These are phyloP conservation scores for Liodrosophila aerea DNA, from an alignment of 2,888 invertebrate species.

Conservation along the genomic window DNA sequence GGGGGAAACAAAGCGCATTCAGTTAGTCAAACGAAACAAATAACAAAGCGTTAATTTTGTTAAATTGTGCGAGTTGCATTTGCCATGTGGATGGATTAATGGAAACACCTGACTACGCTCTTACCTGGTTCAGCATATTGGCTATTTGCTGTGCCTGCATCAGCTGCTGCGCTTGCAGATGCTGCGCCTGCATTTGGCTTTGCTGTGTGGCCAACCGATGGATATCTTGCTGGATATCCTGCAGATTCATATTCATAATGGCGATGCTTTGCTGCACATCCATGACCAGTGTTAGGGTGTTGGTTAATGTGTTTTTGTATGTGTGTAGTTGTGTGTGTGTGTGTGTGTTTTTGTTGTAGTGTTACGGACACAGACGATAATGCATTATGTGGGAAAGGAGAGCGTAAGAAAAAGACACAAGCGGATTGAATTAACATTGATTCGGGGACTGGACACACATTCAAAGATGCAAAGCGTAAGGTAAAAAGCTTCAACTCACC, in stretches of 20 bases:
- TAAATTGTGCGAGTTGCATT: slow-evolving; percentile 18
- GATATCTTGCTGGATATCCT: slow-evolving; percentile 97
- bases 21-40: slow-evolving; percentile 21
- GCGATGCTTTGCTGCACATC: slow-evolving; percentile 83
- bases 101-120: slow-evolving; percentile 8
- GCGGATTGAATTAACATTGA: slow-evolving; percentile 54
- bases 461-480: slow-evolving; percentile 13
- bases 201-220: slow-evolving; percentile 93
- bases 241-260: slow-evolving; percentile 93
- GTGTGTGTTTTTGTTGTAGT: slow-evolving; percentile 38
- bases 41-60: slow-evolving; percentile 14
- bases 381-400: slow-evolving; percentile 14
- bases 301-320: slow-evolving; percentile 27
- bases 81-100: background rate
- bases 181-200: slow-evolving; percentile 87
- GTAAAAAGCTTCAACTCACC: slow-evolving; percentile 80
- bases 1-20: slow-evolving; percentile 9
- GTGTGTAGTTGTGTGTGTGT: slow-evolving; percentile 29
- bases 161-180: slow-evolving; percentile 85
- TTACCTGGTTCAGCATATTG: slow-evolving; percentile 82
- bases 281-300: slow-evolving; percentile 23
- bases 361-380: slow-evolving; percentile 49
- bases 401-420: slow-evolving; percentile 47
- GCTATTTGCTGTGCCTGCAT: slow-evolving; percentile 84
- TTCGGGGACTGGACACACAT: slow-evolving; percentile 23